Percentiles rank a stretch among this genome's conserved stretches.
Evolutionary conservation across 2,888 invertebrate genomes (phyloP).

Genomic region (Heliconius cydno): DNA sequence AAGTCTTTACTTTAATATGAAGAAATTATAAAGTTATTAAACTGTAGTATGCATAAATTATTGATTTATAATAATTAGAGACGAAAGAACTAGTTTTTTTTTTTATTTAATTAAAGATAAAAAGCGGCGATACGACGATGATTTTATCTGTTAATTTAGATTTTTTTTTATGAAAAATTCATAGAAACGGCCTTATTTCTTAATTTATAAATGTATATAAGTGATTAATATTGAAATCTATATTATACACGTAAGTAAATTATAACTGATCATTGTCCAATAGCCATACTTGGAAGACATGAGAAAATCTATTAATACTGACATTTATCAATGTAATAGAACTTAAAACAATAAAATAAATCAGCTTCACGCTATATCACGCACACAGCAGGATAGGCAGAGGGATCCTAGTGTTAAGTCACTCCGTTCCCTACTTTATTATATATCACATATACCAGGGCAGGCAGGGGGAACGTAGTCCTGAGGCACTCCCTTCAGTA

Average conservation of each 20-base stretch:
- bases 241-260: background rate
- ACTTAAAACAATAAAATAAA: too few species aligned
- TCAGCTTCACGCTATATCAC: too few species aligned
- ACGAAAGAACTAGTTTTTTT: background rate
- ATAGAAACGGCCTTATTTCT: background rate
- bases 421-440: too few species aligned
- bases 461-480: too few species aligned
- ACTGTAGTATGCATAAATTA: background rate
- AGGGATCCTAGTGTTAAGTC: too few species aligned
- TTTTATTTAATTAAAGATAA: background rate
- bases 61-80: background rate
- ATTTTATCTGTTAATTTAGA: constrained; percentile 8
- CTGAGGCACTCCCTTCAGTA: too few species aligned
- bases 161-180: background rate
- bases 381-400: too few species aligned
- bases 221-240: background rate
- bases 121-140: background rate
- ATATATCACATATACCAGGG: too few species aligned
- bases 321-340: background rate
- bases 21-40: too few species aligned
- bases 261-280: background rate
- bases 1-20: too few species aligned
- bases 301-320: background rate
- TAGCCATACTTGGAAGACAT: background rate
- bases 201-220: background rate